Evolutionary conservation across 2,113 vertebrate genomes (phyloP), one percentile per base, ranked within the genome.

Genomic region (Bucco capensis): DNA sequence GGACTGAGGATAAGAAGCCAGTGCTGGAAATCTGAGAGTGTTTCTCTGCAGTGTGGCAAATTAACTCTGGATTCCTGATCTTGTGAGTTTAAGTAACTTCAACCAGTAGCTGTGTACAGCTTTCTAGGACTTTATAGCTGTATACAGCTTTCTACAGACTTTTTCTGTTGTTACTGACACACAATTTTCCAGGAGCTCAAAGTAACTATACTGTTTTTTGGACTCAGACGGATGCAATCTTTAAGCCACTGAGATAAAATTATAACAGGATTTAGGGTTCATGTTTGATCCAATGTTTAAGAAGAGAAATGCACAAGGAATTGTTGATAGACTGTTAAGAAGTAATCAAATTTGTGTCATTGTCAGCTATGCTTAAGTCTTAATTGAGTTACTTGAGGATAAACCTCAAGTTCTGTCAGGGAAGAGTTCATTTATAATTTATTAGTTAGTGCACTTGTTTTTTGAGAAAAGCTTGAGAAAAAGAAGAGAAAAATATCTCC

Each of bases 341-440:
- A 86, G 25, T 73, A 91, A 95, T 90, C 74, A 86, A 58, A 78
- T 53, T 83, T 72, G 5, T 22, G 64, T 31, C 54, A 44, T 65
- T 79, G 80, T 74, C 58, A 73, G 57, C 28, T 96, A 10, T 83
- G 16, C 67, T 89, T 94, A 71, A 70, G 37, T 49, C 27, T 84
- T 87, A 92, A 94, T 65, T 95, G 83, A 92, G 83, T n/a, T n/a
- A n/a, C 83, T 93, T 10, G 31, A 75, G 44, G 47, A 65, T 89
- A 62, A 92, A 80, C 22, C 33, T 70, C 3, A 57, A 46, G 27
- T 65, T 94, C 49, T 77, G 21, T 28, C 35, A 84, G 47, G 64
- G 64, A 7, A 65, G 64, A 89, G 33, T 51, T 89, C 9, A 89
- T 91, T 90, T 87, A 86, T 85, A 88, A 88, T 92, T 40, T 70